Base-by-base conservation (phyloP, 2,888 invertebrate genomes). In the Orthonychiurus folsomi region DNA sequence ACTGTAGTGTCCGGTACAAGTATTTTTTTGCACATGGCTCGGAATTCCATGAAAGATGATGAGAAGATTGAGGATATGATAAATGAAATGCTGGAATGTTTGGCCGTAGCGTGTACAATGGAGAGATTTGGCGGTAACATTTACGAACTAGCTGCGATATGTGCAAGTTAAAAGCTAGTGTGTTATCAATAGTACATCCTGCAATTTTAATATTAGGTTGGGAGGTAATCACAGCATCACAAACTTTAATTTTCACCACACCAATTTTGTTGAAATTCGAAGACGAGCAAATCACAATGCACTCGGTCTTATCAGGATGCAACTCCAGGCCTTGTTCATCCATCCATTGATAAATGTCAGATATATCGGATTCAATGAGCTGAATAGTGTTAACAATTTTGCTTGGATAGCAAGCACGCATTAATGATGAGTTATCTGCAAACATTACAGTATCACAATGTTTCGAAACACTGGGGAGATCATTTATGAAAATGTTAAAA, bases 401-500 rank as follows among this genome's bases (percentile, higher is more conserved):
- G 37, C 15, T 5, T 37, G 37, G 37, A 37, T 9, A 37, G 37
- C 37, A 37, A 9, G 37, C 5, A 9, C 5, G 15, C 37, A 37
- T 9, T 9, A 37, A 15, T 5, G 37, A 9, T 9, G 37, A 9
- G 15, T 37, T 15, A 37, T 37, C 37, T 37, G 37, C 37, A 37
- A 9, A 37, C 5, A 37, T 5, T 5, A 37, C 15, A 37, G 37
- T 37, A 15, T 37, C 9, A 15, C 37, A 37, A 5, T 15, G 15
- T 15, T 9, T 9, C 5, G 37, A 15, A 37, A 37, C 37, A 37
- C 37, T 23, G 9, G 37, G 47, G 9, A 58, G 20, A 21, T 59
- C 59, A 26, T 9, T 26, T 23, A 59, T 59, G 26, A 48, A 59
- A 3, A 59, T 20, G 20, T 27, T 20, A 53, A 59, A 59, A 3